A percentile compares a stretch with the other conserved stretches of the same genome.
Evolutionary conservation across 1,140 invertebrate species (phyloP).

Genomic region (Arion vulgaris): DNA sequence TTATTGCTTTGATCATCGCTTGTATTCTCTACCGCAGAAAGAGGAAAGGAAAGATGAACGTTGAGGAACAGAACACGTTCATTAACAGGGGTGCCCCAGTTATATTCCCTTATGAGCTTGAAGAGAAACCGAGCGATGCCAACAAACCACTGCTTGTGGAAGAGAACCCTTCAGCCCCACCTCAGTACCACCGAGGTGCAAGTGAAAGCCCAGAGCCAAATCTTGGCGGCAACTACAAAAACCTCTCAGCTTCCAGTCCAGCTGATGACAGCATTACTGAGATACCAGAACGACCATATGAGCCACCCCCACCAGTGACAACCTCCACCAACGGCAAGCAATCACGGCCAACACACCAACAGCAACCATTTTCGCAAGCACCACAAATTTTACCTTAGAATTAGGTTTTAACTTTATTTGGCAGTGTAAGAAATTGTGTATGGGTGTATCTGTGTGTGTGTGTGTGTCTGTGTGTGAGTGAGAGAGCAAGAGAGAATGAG

Average conservation of each 20-base stretch:
- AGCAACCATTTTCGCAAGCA: conserved; percentile 58
- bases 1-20: conserved; percentile 88
- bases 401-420: background rate
- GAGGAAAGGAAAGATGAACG: conserved; percentile 85
- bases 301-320: conserved; percentile 84
- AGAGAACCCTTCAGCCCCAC: conserved; percentile 89
- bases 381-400: conserved; percentile 65
- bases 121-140: conserved; percentile 86
- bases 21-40: conserved; percentile 89
- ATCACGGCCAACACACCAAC: conserved; percentile 61
- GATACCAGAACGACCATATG: conserved; percentile 77
- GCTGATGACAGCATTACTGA: conserved; percentile 69
- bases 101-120: conserved; percentile 92
- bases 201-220: conserved; percentile 63
- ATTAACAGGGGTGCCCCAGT: conserved; percentile 92
- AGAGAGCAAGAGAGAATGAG: too few species aligned
- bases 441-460: too few species aligned
- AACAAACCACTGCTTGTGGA: conserved; percentile 94
- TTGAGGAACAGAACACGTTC: conserved; percentile 81
- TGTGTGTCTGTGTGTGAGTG: too few species aligned
- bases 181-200: conserved; percentile 79
- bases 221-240: conserved; percentile 70
- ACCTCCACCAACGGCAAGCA: conserved; percentile 74
- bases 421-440: too few species aligned
- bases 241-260: conserved; percentile 53